phyloP scores from a whole-genome alignment of 2,113 vertebrate genomes.

The Coreoperca whiteheadi region DNA sequence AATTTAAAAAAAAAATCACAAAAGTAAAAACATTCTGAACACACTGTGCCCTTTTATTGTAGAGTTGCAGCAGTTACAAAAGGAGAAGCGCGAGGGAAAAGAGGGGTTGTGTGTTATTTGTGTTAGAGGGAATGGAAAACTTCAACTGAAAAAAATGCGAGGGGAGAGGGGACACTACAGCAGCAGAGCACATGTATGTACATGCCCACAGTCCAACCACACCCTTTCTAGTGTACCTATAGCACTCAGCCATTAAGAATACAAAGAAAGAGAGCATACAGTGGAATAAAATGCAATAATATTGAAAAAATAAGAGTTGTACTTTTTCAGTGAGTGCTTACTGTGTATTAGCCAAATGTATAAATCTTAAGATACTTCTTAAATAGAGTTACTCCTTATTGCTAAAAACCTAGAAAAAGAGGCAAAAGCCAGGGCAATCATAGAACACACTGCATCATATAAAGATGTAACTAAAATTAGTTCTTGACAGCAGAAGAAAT shows the following conservation, averaged over 20 bases:
- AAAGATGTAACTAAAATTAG: neutral
- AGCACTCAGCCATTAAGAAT: too few relatives aligned
- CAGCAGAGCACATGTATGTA: constrained; percentile 14
- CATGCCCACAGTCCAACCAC: constrained; percentile 40
- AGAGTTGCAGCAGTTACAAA: constrained; percentile 32
- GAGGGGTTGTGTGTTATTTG: neutral
- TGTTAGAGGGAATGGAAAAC: constrained; percentile 40
- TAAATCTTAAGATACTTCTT: neutral
- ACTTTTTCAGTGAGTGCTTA: neutral
- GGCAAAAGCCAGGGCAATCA: neutral
- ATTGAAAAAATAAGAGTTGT: neutral
- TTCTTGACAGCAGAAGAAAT: neutral
- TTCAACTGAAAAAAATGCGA: neutral
- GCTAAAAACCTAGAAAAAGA: neutral
- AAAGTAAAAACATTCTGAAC: neutral
- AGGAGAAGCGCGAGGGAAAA: constrained; percentile 15
- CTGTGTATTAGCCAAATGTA: neutral
- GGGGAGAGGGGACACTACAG: neutral
- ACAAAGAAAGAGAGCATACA: neutral
- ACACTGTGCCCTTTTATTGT: neutral
- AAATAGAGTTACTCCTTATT: neutral
- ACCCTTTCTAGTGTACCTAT: constrained; percentile 22
- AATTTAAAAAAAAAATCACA: neutral
- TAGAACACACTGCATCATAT: neutral
- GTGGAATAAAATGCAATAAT: too few relatives aligned